Percentiles rank a stretch among this genome's conserved stretches.
Conservation (phyloP, 2,113 vertebrate genomes). For the Tachysurus fulvidraco region DNA sequence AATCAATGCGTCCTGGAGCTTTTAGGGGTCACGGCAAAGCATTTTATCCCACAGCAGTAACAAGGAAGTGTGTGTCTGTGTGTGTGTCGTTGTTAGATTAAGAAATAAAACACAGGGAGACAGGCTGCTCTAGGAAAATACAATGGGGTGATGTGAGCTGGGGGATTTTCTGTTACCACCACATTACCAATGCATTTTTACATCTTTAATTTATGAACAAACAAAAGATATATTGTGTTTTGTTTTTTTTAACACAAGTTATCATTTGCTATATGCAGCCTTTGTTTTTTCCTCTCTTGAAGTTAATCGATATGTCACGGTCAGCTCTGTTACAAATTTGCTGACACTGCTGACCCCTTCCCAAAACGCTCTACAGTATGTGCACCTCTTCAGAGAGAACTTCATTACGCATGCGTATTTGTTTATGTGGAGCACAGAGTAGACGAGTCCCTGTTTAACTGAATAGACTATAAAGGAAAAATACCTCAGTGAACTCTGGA, state of each 20-base stretch:
- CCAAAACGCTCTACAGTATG: background rate
- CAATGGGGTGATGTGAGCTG: background rate
- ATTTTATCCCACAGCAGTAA: constrained; percentile 24
- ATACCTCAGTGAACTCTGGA: background rate
- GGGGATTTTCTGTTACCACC: background rate
- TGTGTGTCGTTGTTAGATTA: constrained; percentile 12
- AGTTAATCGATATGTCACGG: too few relatives aligned
- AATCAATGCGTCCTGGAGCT: constrained; percentile 40
- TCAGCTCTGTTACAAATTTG: background rate
- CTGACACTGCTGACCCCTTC: background rate
- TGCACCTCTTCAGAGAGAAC: background rate
- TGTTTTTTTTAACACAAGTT: background rate
- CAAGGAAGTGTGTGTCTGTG: background rate
- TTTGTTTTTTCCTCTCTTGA: too few relatives aligned
- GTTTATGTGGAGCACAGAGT: background rate
- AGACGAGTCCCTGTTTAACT: background rate
- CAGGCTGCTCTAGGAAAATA: background rate
- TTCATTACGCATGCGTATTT: too few relatives aligned
- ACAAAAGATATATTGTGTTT: too few relatives aligned
- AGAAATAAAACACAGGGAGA: background rate
- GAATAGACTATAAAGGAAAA: background rate
- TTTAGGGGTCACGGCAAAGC: constrained; percentile 46
- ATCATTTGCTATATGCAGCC: background rate
- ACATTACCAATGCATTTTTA: background rate
- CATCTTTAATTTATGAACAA: background rate